These are phyloP conservation scores for Nycticebus coucang DNA, from an alignment of 2,113 vertebrate genomes.

Conservation along the genomic window DNA sequence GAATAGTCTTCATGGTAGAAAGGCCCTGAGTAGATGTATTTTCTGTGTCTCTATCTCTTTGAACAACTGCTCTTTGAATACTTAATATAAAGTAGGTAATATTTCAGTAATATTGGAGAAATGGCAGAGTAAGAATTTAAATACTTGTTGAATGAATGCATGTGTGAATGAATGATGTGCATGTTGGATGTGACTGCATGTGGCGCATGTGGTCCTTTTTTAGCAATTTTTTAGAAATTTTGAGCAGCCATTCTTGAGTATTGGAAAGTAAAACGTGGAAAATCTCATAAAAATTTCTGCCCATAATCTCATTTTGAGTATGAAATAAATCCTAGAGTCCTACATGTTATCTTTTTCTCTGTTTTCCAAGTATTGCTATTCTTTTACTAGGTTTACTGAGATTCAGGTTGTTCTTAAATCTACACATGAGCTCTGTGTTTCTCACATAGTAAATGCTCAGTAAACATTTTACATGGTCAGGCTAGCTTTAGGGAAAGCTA, in stretches of 20 bases:
- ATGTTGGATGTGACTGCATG: neutral
- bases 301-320: neutral
- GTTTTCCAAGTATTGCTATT: neutral
- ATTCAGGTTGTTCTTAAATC: neutral
- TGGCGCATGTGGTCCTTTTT: neutral
- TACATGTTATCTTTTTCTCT: neutral
- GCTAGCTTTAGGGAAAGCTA: neutral
- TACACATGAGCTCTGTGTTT: neutral
- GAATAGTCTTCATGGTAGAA: neutral
- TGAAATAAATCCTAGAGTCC: neutral
- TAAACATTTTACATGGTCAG: neutral
- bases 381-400: neutral
- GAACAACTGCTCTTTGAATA: conserved; percentile 49
- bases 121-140: neutral
- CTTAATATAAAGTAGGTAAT: neutral
- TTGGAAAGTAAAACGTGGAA: conserved; percentile 17
- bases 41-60: neutral
- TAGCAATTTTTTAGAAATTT: neutral
- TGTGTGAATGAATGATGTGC: neutral
- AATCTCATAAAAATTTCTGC: neutral
- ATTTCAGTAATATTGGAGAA: conserved; percentile 3
- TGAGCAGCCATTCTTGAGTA: neutral
- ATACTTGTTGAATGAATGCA: neutral
- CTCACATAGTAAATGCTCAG: neutral
- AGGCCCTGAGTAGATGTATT: neutral